phyloP scores from a whole-genome alignment of 2,113 vertebrate species.

The Lates calcarifer region DNA sequence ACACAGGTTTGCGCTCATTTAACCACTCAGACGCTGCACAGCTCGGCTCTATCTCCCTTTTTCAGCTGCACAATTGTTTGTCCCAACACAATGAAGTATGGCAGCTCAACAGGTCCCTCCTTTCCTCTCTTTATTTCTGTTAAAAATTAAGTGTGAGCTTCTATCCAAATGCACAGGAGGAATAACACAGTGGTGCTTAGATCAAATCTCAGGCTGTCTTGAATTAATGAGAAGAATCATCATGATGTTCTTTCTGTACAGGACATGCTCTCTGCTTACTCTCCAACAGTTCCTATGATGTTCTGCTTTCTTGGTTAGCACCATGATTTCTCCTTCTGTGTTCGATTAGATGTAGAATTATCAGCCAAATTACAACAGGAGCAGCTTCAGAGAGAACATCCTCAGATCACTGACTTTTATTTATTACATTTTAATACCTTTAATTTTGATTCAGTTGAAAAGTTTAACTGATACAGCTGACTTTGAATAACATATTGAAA shows the following conservation, averaged over 20 bases:
- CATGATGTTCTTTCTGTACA: too few species aligned
- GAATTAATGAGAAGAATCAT: neutral
- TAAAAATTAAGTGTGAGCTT: conserved; percentile 20
- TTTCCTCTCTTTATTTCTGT: neutral
- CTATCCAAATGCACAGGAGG: neutral
- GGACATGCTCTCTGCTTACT: too few species aligned
- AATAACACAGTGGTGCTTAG: neutral
- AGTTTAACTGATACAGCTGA: neutral
- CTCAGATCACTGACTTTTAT: neutral
- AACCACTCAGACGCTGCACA: conserved; percentile 47
- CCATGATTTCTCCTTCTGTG: too few species aligned
- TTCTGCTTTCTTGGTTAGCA: too few species aligned
- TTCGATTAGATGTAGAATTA: too few species aligned
- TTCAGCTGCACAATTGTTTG: conserved; percentile 42
- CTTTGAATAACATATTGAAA: neutral
- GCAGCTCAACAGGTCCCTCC: conserved; percentile 45
- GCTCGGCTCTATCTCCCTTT: conserved; percentile 46
- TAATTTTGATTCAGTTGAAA: neutral
- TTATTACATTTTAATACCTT: conserved; percentile 3
- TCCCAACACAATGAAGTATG: conserved; percentile 29
- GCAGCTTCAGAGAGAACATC: too few species aligned
- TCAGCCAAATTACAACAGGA: too few species aligned
- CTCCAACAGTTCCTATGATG: too few species aligned
- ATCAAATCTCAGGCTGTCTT: neutral
- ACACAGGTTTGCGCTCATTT: conserved; percentile 59